Percentiles rank a stretch among this genome's conserved stretches.
Evolutionary conservation across 2,113 vertebrate species (phyloP).

Genomic region (Pyrgilauda ruficollis): DNA sequence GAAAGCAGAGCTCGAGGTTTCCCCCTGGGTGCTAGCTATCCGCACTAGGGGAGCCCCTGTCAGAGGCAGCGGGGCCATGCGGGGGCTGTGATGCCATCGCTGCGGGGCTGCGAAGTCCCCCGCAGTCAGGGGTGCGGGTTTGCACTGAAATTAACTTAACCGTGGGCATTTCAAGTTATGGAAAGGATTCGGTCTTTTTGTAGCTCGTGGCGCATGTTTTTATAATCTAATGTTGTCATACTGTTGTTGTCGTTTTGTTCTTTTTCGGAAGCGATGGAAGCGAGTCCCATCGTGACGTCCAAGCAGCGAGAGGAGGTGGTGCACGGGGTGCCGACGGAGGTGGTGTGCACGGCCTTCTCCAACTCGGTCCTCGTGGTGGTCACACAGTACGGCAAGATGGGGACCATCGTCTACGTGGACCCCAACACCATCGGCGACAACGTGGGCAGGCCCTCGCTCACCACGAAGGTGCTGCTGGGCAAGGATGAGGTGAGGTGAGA

Average conservation of each 20-base stretch:
- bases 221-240: not conserved
- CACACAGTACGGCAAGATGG: slow-evolving; percentile 94
- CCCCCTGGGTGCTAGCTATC: not conserved
- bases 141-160: not conserved
- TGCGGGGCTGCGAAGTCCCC: not conserved
- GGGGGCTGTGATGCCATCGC: not conserved
- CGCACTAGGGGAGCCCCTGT: not conserved
- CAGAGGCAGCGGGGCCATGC: not conserved
- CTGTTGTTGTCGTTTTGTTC: not conserved
- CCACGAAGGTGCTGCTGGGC: slow-evolving; percentile 90
- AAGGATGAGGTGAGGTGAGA: slow-evolving; percentile 94
- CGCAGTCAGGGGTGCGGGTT: not conserved
- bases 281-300: slow-evolving; percentile 75
- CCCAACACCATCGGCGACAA: slow-evolving; percentile 79
- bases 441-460: slow-evolving; percentile 79
- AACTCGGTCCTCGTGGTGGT: slow-evolving; percentile 90
- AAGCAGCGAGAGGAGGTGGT: slow-evolving; percentile 81
- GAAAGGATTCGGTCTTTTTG: not conserved
- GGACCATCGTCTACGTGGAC: slow-evolving; percentile 86
- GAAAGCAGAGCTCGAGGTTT: not conserved
- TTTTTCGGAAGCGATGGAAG: slow-evolving; percentile 71
- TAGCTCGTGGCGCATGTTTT: not conserved
- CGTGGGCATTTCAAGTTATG: not conserved
- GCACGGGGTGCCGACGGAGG: slow-evolving; percentile 84
- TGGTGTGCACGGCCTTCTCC: slow-evolving; percentile 91